Conservation (phyloP, 2,113 vertebrate genomes). For the Scopus umbretta region DNA sequence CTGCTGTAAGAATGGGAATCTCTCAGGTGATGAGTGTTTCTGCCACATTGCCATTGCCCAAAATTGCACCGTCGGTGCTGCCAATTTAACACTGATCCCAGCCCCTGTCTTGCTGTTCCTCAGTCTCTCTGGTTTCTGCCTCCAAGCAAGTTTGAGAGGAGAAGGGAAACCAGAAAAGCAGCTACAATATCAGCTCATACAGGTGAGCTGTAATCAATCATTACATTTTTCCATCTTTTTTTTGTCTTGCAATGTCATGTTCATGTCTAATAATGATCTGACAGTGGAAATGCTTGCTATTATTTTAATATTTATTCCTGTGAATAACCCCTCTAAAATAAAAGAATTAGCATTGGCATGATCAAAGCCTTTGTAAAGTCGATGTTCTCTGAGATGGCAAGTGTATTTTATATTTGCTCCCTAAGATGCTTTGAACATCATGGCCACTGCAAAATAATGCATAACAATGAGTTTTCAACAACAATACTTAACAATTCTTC, state of each 20-base stretch:
- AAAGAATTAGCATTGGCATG: neutral
- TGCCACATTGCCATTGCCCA: neutral
- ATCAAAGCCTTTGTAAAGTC: conserved; percentile 23
- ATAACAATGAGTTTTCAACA: neutral
- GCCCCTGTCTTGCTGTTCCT: accelerated
- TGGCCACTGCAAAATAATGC: neutral
- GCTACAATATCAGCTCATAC: neutral
- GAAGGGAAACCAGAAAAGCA: neutral
- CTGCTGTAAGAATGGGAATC: neutral
- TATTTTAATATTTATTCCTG: neutral
- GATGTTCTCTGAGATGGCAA: conserved; percentile 28
- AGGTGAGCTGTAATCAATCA: neutral
- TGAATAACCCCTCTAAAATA: conserved; percentile 6
- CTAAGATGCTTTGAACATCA: neutral
- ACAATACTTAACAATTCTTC: neutral
- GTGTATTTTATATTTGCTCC: conserved; percentile 9
- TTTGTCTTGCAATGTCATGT: neutral
- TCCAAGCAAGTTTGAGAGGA: neutral
- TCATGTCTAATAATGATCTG: neutral
- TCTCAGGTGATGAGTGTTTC: neutral
- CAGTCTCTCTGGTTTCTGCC: neutral
- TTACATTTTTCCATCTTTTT: neutral
- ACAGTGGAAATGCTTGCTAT: neutral
- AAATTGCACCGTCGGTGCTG: neutral
- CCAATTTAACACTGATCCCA: neutral